Percentiles rank a stretch among this genome's conserved stretches.
These are phyloP conservation scores for Phymatocera aterrima DNA, from an alignment of 2,888 invertebrate species.

Conservation along the genomic window DNA sequence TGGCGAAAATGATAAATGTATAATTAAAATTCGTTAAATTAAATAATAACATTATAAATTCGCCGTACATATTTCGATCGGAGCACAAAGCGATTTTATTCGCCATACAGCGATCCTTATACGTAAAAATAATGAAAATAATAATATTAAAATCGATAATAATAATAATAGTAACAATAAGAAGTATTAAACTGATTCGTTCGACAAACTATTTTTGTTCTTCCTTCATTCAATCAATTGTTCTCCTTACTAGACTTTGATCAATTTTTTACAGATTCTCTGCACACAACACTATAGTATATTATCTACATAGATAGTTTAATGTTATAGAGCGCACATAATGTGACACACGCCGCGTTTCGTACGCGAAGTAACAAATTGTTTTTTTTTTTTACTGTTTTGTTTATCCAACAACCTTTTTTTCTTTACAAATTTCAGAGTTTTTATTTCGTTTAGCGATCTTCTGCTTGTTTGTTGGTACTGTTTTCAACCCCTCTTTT, in stretches of 20 bases:
- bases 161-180: neutral
- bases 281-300: slow-evolving; percentile 11
- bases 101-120: slow-evolving; percentile 4
- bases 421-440: no score
- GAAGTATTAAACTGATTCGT: neutral
- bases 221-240: neutral
- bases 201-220: neutral
- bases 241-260: neutral
- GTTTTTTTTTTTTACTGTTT: neutral
- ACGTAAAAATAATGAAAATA: slow-evolving; percentile 6
- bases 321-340: neutral
- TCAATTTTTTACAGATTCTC: neutral
- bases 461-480: no score
- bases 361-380: neutral
- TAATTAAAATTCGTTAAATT: neutral
- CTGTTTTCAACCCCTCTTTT: no score
- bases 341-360: slow-evolving; percentile 1
- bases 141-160: neutral
- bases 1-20: neutral
- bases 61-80: no score
- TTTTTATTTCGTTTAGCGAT: neutral
- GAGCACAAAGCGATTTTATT: neutral
- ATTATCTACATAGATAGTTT: no score
- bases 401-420: no score
- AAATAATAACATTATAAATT: no score